These are phyloP conservation scores for Drosophila kohkoa DNA, from an alignment of 1,140 invertebrate genomes.

Conservation along the genomic window DNA sequence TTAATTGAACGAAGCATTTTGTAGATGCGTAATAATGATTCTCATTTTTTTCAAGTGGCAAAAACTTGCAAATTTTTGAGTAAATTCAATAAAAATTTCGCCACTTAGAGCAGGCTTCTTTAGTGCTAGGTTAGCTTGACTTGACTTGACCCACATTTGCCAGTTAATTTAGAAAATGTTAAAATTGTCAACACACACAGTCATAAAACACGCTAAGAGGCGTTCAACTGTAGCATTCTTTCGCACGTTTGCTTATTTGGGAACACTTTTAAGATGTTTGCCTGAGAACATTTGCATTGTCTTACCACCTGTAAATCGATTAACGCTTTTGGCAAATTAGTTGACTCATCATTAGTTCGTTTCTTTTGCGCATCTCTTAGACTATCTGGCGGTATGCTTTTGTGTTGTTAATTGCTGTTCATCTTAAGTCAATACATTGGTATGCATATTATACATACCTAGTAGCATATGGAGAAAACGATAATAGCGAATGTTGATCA, in stretches of 20 bases:
- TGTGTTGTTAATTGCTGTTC: not conserved
- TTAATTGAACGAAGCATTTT: too few relatives aligned
- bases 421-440: conserved; percentile 5
- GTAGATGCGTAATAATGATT: too few relatives aligned
- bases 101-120: not conserved
- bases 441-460: not conserved
- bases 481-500: conserved; percentile 3
- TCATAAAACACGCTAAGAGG: not conserved
- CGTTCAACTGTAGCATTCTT: conserved; percentile 17
- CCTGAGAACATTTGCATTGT: not conserved
- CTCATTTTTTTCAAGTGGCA: too few relatives aligned
- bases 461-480: not conserved
- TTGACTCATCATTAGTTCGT: not conserved
- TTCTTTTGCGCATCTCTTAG: not conserved
- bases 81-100: not conserved
- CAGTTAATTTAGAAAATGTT: not conserved
- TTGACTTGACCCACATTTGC: not conserved
- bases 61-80: not conserved
- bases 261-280: too few relatives aligned
- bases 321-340: conserved; percentile 35
- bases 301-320: conserved; percentile 1
- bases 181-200: conserved; percentile 1
- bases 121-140: not conserved
- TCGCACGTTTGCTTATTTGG: not conserved
- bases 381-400: not conserved